Conservation (phyloP, 2,797 vertebrate species). For the Sylvia borin region DNA sequence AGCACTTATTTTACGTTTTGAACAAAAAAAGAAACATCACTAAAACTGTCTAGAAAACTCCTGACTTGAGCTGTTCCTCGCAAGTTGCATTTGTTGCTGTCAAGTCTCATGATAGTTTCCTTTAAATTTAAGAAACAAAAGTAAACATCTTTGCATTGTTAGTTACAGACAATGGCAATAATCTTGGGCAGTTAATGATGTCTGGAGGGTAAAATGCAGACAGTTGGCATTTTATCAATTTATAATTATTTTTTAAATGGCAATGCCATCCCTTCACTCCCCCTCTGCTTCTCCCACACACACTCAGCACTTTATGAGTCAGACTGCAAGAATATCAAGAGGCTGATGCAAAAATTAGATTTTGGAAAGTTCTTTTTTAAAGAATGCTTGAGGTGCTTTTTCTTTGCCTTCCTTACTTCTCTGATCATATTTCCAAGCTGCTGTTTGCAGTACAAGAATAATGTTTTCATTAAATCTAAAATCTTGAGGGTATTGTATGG, state of each 20-base stretch:
- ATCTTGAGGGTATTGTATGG: background rate
- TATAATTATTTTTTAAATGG: constrained; percentile 23
- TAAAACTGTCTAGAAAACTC: background rate
- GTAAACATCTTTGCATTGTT: background rate
- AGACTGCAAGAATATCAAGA: constrained; percentile 26
- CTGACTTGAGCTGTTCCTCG: background rate
- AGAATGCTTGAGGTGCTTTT: background rate
- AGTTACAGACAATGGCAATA: background rate
- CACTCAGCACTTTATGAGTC: constrained; percentile 46
- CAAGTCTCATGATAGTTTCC: background rate
- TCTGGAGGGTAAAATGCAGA: constrained; percentile 13
- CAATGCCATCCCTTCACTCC: constrained; percentile 42
- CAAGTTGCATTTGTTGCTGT: background rate
- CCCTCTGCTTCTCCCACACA: constrained; percentile 40
- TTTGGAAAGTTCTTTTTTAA: background rate
- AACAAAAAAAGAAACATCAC: background rate
- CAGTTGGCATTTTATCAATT: constrained; percentile 28
- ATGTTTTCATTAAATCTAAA: background rate
- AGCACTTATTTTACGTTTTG: background rate
- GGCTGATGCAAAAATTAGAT: background rate
- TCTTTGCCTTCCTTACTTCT: background rate
- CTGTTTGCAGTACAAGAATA: background rate
- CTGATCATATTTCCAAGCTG: background rate
- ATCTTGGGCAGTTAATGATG: background rate
- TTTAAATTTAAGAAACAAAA: background rate